Base-by-base conservation (phyloP, 2,113 vertebrate genomes). In the Thermophis baileyi region DNA sequence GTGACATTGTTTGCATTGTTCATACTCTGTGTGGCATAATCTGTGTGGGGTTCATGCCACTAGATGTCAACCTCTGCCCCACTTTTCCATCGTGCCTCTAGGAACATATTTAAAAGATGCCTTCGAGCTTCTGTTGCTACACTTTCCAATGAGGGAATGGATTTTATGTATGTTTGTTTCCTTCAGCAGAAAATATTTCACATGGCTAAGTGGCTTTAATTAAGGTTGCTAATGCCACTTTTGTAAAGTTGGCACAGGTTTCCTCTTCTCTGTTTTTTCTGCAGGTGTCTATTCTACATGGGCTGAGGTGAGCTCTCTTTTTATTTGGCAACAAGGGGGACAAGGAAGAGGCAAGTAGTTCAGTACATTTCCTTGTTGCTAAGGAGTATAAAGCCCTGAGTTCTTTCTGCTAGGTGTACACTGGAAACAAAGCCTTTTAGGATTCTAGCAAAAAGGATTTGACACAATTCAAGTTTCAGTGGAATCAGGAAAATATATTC, bases 51-150 rank as follows among this genome's bases (percentile, higher is more conserved):
- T 54, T 89, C 49, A 0, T 94, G 50, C 97, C 97, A 96, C 96
- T 97, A 97, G 97, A 95, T 97, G 97, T 97, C 97, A 95, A 97
- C 87, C 96, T 96, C 74, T 20, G 93, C 54, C 96, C 94, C 96
- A 44, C 44, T 92, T 94, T 93, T 85, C 89, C 85, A 50, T 24
- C 7, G 24, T 24, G 25, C 94, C 89, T 93, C 93, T 60, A 0
- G 51, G 0, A 92, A 1, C 89, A 54, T 57, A 40, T 0, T 25
- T n/a, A 89, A 54, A 92, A 18, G 44, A 1, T 44, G 4, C 44
- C 54, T 8, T 3, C 0, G 6, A 0, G 35, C 86, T 63, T 24
- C 87, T 3, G 44, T 89, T 87, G n/a, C 89, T 90, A 91, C 81
- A 55, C 63, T 9, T 90, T 89, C 86, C 92, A 49, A 86, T 69